Base-by-base conservation (phyloP, 2,113 vertebrate genomes). In the Sceloporus undulatus region DNA sequence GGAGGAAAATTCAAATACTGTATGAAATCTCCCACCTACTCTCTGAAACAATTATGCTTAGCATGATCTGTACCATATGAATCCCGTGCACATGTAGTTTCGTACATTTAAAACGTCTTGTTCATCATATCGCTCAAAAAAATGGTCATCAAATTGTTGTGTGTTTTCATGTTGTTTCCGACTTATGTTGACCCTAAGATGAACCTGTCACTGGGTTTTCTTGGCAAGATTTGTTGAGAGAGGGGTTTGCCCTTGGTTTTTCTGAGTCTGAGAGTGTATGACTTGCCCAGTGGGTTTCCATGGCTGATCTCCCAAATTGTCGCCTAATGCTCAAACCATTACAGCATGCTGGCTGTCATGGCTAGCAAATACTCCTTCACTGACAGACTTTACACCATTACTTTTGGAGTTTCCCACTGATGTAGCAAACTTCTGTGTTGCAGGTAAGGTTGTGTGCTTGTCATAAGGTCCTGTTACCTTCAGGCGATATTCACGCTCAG, bases 391-490 rank as follows among this genome's bases (percentile, higher is more conserved):
- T 29, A 68, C 42, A 48, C 38, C 25, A 16, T 6, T 52, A 29
- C 21, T 79, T 79, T 40, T 52, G 27, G 65, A 66, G 13, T 66
- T 5, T 48, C 42, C 42, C 42, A 48, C 42, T 48, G 42, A 48
- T 48, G 42, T 48, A 48, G 42, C 42, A 48, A 6, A 48, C 42
- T 48, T 48, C 42, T 48, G 42, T 48, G 42, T 6, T 48, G 42
- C 42, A 48, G 34, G 34, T 34, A 34, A 34, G 34, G 42, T 48
- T 48, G 42, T 1, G 65, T 13, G 52, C 68, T 71, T 87, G 38
- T 78, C 66, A 59, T 10, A 52, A 59, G 42, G 74, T 0, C 34
- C 9, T 29, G 40, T 34, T 80, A 97, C 97, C 96, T 94, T 96
- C 65, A 79, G 86, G 59, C 29, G 13, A 75, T 97, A 99, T 19